Evolutionary conservation across 2,888 invertebrate species (phyloP).

Genomic region (Falcaria lacertinaria): DNA sequence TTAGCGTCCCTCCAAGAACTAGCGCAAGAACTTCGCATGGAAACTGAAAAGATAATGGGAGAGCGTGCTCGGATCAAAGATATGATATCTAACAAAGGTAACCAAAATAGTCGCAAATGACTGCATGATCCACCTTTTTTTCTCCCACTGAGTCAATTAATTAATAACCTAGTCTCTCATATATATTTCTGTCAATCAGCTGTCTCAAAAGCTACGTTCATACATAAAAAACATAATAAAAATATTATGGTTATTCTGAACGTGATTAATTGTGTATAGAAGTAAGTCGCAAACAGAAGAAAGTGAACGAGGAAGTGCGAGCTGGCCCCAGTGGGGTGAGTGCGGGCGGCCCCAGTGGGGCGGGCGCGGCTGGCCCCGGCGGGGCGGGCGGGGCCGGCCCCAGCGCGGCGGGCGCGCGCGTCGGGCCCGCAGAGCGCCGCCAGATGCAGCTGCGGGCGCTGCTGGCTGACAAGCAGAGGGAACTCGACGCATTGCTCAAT

Average conservation of each 20-base stretch:
- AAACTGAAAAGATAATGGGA: slow-evolving; percentile 70
- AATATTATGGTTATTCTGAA: neutral
- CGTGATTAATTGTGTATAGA: slow-evolving; percentile 24
- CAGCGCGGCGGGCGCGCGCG: slow-evolving; percentile 22
- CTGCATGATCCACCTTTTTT: no score
- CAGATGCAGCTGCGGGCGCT: slow-evolving; percentile 77
- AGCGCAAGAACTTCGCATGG: slow-evolving; percentile 67
- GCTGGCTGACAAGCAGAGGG: slow-evolving; percentile 82
- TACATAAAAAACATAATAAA: no score
- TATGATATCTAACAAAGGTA: slow-evolving; percentile 66
- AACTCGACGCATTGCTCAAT: slow-evolving; percentile 82
- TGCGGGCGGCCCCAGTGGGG: slow-evolving; percentile 18
- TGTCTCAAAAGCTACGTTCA: no score
- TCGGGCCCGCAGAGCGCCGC: slow-evolving; percentile 73
- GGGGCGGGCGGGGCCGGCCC: slow-evolving; percentile 20
- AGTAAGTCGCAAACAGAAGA: slow-evolving; percentile 63
- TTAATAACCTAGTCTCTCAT: no score
- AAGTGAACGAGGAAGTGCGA: slow-evolving; percentile 63
- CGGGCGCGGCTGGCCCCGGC: slow-evolving; percentile 40
- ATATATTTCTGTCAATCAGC: no score
- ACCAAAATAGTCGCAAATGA: no score
- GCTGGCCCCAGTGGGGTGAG: slow-evolving; percentile 18
- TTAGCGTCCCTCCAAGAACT: slow-evolving; percentile 66
- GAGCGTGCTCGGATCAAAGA: slow-evolving; percentile 69
- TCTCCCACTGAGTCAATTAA: no score